Percentiles rank a stretch among this genome's conserved stretches.
phyloP scores from a whole-genome alignment of 1,140 invertebrate species.

The Orussus abietinus region DNA sequence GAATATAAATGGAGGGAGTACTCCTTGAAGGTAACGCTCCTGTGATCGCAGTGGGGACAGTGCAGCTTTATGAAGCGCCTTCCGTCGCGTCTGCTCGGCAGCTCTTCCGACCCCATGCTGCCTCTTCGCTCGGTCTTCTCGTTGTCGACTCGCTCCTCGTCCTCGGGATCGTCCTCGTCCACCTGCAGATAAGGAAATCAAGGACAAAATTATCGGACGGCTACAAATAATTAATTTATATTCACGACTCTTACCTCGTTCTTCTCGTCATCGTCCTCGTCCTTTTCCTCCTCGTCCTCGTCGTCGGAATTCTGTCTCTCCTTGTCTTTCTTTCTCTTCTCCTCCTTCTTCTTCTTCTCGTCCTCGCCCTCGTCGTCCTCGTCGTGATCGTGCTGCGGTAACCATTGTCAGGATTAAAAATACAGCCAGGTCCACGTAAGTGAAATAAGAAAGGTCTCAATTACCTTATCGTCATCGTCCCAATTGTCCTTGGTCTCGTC shows the following conservation, averaged over 20 bases:
- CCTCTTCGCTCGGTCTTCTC: constrained; percentile 37
- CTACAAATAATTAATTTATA: constrained; percentile 25
- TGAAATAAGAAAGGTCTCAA: constrained; percentile 2
- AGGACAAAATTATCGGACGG: not conserved
- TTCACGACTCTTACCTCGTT: constrained; percentile 32
- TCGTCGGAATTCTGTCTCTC: constrained; percentile 43
- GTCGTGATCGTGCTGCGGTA: constrained; percentile 30
- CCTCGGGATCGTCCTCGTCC: constrained; percentile 48
- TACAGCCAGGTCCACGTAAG: no score
- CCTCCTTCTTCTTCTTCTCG: constrained; percentile 46
- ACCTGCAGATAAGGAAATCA: constrained; percentile 5
- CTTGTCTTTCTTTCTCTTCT: constrained; percentile 30
- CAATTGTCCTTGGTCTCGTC: constrained; percentile 46
- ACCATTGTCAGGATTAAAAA: no score
- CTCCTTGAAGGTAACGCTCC: constrained; percentile 68
- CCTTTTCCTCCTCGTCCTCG: constrained; percentile 50
- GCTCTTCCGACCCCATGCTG: constrained; percentile 34
- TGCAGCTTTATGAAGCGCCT: constrained; percentile 64
- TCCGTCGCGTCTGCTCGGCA: constrained; percentile 46
- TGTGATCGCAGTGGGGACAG: constrained; percentile 71
- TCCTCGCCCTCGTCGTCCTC: constrained; percentile 35
- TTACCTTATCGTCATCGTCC: constrained; percentile 49
- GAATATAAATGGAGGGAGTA: constrained; percentile 70
- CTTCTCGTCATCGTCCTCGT: constrained; percentile 41
- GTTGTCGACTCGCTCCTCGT: constrained; percentile 50